A percentile compares a stretch with the other conserved stretches of the same genome.
These are phyloP conservation scores for Caenorhabditis briggsae DNA, from an alignment of 1,140 invertebrate species.

Conservation along the genomic window DNA sequence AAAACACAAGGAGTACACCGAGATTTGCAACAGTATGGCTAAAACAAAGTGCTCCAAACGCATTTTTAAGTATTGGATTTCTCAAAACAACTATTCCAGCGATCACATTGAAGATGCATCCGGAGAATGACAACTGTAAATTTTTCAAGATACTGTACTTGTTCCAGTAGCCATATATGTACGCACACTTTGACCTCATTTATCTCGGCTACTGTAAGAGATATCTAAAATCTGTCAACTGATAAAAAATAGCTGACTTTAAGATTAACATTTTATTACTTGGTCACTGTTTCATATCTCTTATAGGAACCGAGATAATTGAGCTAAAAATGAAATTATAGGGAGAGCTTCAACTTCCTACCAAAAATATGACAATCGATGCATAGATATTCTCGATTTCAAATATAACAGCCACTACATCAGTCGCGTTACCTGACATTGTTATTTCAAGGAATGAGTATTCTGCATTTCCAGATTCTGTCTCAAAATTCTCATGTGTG, in stretches of 20 bases:
- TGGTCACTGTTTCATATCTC: too few species aligned
- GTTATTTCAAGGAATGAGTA: too few species aligned
- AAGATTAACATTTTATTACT: too few species aligned
- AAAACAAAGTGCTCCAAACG: conserved; percentile 17
- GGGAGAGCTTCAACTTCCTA: background rate
- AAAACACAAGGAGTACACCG: background rate
- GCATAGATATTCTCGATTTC: conserved; percentile 43
- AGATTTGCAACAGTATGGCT: background rate
- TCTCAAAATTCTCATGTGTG: too few species aligned
- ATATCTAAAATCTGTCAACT: too few species aligned
- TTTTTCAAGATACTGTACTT: too few species aligned
- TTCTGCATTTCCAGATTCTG: too few species aligned
- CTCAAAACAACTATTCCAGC: conserved; percentile 2
- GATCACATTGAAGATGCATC: background rate
- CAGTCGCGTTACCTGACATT: too few species aligned
- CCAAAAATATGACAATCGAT: conserved; percentile 15
- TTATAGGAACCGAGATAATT: background rate
- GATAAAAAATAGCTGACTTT: too few species aligned
- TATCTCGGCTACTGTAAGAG: too few species aligned
- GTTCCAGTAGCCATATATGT: too few species aligned
- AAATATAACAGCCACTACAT: background rate
- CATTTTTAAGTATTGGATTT: background rate
- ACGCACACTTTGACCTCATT: too few species aligned
- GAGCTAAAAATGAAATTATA: background rate
- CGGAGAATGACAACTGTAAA: background rate